A percentile compares a stretch with the other conserved stretches of the same genome.
These are phyloP conservation scores for Leptodactylus fuscus DNA, from an alignment of 2,113 vertebrate genomes.

Conservation along the genomic window DNA sequence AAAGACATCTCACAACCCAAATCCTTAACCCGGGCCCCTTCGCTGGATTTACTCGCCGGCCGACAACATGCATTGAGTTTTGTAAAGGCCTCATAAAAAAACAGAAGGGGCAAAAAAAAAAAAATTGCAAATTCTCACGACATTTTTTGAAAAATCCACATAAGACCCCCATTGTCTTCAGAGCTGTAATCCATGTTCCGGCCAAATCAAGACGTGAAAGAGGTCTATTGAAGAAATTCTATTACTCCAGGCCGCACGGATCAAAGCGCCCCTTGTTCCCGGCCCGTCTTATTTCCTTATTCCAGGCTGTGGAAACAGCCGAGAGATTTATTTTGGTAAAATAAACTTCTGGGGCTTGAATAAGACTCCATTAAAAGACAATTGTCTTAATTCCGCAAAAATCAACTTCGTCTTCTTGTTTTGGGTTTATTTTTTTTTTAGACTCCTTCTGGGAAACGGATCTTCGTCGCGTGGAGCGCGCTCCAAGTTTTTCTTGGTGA, in stretches of 20 bases:
- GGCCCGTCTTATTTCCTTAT: not conserved
- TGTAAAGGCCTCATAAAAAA: not conserved
- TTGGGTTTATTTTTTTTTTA: not conserved
- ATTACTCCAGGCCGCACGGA: not conserved
- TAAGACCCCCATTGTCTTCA: constrained; percentile 28
- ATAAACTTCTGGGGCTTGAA: not conserved
- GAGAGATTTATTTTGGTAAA: not conserved
- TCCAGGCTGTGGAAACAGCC: not conserved
- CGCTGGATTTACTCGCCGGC: not conserved
- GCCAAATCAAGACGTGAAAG: not conserved
- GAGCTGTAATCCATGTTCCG: constrained; percentile 11
- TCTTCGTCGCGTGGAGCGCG: too few species aligned
- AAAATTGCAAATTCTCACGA: constrained; percentile 10
- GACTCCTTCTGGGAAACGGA: constrained; percentile 28
- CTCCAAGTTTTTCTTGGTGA: not conserved
- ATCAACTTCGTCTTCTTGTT: constrained; percentile 10
- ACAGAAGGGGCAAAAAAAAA: not conserved
- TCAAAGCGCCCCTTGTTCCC: constrained; percentile 45
- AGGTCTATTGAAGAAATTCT: constrained; percentile 52
- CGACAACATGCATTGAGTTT: constrained; percentile 20
- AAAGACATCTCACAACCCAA: constrained; percentile 20
- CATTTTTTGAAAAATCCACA: constrained; percentile 14
- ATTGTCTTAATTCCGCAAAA: constrained; percentile 24
- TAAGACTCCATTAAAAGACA: constrained; percentile 1
- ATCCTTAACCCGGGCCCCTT: not conserved